These are phyloP conservation scores for Drosophila pachea DNA, from an alignment of 1,140 invertebrate genomes.

Conservation along the genomic window DNA sequence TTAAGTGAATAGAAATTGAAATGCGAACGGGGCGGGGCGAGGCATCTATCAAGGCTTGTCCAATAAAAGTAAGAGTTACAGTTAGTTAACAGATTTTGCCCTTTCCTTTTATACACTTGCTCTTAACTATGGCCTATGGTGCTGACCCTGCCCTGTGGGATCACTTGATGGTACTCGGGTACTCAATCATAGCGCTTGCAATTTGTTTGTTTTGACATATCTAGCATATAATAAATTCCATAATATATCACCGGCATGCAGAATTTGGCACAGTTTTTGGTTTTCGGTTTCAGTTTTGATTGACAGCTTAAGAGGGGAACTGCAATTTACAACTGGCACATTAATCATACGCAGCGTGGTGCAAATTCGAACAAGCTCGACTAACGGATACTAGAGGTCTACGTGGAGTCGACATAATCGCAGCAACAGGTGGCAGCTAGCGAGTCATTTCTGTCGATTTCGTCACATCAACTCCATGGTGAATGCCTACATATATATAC, in stretches of 20 bases:
- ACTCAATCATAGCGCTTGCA: constrained; percentile 32
- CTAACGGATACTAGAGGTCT: constrained; percentile 25
- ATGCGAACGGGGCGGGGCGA: not conserved
- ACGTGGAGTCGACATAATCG: constrained; percentile 35
- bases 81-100: not conserved
- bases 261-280: constrained; percentile 35
- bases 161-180: not conserved
- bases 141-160: not conserved
- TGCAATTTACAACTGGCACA: constrained; percentile 42
- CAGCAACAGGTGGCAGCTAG: constrained; percentile 47
- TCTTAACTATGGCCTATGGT: too few relatives aligned
- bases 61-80: constrained; percentile 23
- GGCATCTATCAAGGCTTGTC: not conserved
- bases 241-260: constrained; percentile 27
- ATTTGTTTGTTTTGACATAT: constrained; percentile 47
- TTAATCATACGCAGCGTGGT: constrained; percentile 53
- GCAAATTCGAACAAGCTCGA: constrained; percentile 39
- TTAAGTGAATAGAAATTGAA: constrained; percentile 20
- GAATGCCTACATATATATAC: constrained; percentile 20
- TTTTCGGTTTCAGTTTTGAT: constrained; percentile 33
- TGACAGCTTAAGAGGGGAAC: constrained; percentile 27
- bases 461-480: constrained; percentile 29
- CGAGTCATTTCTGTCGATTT: constrained; percentile 46
- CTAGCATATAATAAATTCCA: constrained; percentile 24
- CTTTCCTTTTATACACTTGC: too few relatives aligned